These are phyloP conservation scores for Galaxias olidus DNA, from an alignment of 2,797 vertebrate species.

Conservation along the genomic window DNA sequence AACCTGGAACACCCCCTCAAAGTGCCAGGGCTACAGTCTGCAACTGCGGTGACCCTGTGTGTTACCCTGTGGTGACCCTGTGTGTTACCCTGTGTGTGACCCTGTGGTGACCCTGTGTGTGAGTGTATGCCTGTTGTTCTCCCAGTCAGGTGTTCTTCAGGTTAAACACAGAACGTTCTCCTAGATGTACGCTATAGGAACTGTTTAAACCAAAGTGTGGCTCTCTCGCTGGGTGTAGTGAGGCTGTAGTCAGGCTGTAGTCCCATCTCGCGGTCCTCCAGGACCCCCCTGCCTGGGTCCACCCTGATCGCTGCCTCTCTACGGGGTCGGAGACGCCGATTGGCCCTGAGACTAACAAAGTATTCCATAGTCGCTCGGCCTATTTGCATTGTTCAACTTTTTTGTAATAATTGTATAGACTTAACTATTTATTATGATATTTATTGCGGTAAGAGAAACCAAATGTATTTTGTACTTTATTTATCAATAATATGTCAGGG, in stretches of 20 bases:
- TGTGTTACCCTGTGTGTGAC: neutral
- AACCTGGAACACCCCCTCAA: slow-evolving; percentile 30
- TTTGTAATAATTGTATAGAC: slow-evolving; percentile 62
- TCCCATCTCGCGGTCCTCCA: neutral
- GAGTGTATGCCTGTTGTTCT: slow-evolving; percentile 1
- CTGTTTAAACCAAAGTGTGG: neutral
- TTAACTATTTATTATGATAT: slow-evolving; percentile 84
- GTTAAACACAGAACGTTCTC: neutral
- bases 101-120: neutral
- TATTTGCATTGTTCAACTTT: slow-evolving; percentile 67
- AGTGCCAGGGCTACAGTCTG: too few species aligned
- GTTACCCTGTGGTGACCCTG: neutral
- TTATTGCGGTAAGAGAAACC: slow-evolving; percentile 77
- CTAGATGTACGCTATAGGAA: too few species aligned
- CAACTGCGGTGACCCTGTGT: neutral
- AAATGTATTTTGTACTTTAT: slow-evolving; percentile 83
- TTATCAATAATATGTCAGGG: slow-evolving; percentile 73
- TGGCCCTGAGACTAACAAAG: slow-evolving; percentile 77
- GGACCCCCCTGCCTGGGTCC: slow-evolving; percentile 52
- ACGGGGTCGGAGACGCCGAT: slow-evolving; percentile 18
- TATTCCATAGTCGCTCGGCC: slow-evolving; percentile 77
- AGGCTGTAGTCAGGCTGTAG: too few species aligned
- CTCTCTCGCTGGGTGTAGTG: slow-evolving; percentile 29
- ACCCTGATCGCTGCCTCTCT: slow-evolving; percentile 43
- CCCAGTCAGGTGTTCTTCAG: slow-evolving; percentile 3